Base-by-base conservation (phyloP, 2,888 invertebrate species). In the Eumacrocentrus americanus region DNA sequence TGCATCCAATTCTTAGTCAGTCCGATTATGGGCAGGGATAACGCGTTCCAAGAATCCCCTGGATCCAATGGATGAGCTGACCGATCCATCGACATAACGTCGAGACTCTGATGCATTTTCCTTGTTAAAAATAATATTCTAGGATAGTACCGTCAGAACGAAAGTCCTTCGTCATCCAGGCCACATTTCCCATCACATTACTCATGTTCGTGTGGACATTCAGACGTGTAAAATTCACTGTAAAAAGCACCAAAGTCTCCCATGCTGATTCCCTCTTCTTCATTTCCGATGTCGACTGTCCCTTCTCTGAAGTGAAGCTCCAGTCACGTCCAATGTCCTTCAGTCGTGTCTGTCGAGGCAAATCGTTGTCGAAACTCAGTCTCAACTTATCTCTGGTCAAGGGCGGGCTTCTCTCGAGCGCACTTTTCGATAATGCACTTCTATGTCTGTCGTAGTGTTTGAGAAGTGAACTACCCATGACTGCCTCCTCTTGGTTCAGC, bases 151-250 rank as follows among this genome's bases (percentile, higher is more conserved):
- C 97, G 74, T 95, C 92, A 56, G 94, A 94, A 77, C 91, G 88
- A 78, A 97, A 94, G 78, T 94, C 94, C 77, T 93, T 91, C 6
- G 94, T 94, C 78, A 94, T 86, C 96, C 96, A 97, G 88, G 88
- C 88, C 60, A 98, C 97, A 78, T 97, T 97, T 11, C 99, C 98
- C 96, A 99, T 98, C 0, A 98, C 97, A 77, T 98, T 98, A 40
- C 98, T 97, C 96, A 99, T 99, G 81, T 98, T 98, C 91, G 98
- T 98, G 77, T 95, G 94, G 7, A 99, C 94, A 81, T 98, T 97
- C 55, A 99, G 86, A 72, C 93, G 90, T 46, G 96, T 95, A 80
- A 98, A 95, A 83, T 98, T 97, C 40, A 98, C 91, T 0, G 95
- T 95, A 83, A 98, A 96, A 58, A 98, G 83, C 2, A 98, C 98